Base-by-base conservation (phyloP, 2,888 invertebrate species). In the Rhagonycha lutea region DNA sequence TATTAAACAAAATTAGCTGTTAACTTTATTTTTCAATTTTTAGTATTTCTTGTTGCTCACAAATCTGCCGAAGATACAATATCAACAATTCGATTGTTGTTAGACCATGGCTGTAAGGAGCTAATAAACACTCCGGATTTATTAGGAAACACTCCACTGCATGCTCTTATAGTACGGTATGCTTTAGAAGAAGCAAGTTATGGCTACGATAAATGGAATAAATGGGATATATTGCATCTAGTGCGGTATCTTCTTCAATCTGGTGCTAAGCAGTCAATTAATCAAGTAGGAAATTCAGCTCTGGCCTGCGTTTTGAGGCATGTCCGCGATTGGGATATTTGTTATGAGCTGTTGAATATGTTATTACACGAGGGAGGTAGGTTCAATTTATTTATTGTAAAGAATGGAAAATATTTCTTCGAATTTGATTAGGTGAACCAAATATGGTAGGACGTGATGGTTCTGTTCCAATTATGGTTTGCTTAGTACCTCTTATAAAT, bases 41-140 rank as follows among this genome's bases (percentile, higher is more conserved):
- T 78, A 90, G 91, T 92, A n/a, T 91, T 94, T 79, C 88, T 93
- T 79, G 91, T 92, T 60, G 93, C 93, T 2, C 91, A 92, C 76
- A 93, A 93, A 84, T 90, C 92, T 3, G 92, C 93, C 0, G 93
- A 93, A 83, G 93, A 94, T 82, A 94, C 94, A 0, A 88, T 92
- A 78, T 91, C 91, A 70, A 93, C 93, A 0, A 90, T 93, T 70
- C 90, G 92, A 79, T 89, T 94, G 73, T 87, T 94, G 67, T 86
- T 95, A 68, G 94, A 94, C 81, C 92, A 93, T 74, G 94, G 94
- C 0, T 92, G 94, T 80, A 92, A 92, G 83, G 93, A 94, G 82
- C 87, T 93, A 72, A 92, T 94, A 67, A 94, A 94, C 85, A 91
- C 91, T 70, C 92, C 93, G 0, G 94, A 94, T 84, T 92, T 91